Evolutionary conservation across 2,113 vertebrate species (phyloP).

Genomic region (Chaenocephalus aceratus): DNA sequence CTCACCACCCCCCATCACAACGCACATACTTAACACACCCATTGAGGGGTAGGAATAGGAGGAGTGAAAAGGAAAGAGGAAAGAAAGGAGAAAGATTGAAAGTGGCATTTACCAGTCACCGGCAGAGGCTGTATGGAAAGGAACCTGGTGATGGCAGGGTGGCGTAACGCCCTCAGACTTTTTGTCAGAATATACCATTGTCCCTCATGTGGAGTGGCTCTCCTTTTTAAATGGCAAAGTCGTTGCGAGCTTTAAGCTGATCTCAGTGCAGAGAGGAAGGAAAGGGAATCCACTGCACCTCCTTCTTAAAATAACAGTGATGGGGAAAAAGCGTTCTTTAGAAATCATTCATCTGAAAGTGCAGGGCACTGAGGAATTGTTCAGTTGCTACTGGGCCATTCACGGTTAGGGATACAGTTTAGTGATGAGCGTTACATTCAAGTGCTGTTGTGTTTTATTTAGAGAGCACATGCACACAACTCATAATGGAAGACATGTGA

Average conservation of each 20-base stretch:
- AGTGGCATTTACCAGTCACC: conserved; percentile 83
- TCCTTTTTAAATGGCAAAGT: conserved; percentile 60
- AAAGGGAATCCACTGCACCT: conserved; percentile 42
- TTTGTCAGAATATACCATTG: conserved; percentile 82
- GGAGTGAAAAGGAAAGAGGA: conserved; percentile 74
- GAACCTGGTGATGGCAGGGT: conserved; percentile 65
- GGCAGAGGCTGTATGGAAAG: conserved; percentile 65
- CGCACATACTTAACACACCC: conserved; percentile 86
- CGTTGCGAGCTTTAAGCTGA: conserved; percentile 61
- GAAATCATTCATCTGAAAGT: conserved; percentile 33
- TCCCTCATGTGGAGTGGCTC: conserved; percentile 74
- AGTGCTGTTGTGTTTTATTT: conserved; percentile 15
- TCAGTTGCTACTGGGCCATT: not conserved
- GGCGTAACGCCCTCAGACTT: conserved; percentile 73
- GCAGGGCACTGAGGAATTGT: conserved; percentile 20
- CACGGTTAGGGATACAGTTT: conserved; percentile 12
- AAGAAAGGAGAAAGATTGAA: conserved; percentile 76
- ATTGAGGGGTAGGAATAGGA: conserved; percentile 72
- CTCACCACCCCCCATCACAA: conserved; percentile 77
- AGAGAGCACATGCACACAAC: not conserved
- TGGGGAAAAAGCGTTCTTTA: conserved; percentile 8
- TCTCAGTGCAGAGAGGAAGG: conserved; percentile 34
- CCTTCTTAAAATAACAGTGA: conserved; percentile 42
- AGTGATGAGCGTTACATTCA: not conserved
- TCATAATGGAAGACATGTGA: not conserved